A percentile compares a stretch with the other conserved stretches of the same genome.
phyloP scores from a whole-genome alignment of 2,113 vertebrate species.

The Pseudopipra pipra region DNA sequence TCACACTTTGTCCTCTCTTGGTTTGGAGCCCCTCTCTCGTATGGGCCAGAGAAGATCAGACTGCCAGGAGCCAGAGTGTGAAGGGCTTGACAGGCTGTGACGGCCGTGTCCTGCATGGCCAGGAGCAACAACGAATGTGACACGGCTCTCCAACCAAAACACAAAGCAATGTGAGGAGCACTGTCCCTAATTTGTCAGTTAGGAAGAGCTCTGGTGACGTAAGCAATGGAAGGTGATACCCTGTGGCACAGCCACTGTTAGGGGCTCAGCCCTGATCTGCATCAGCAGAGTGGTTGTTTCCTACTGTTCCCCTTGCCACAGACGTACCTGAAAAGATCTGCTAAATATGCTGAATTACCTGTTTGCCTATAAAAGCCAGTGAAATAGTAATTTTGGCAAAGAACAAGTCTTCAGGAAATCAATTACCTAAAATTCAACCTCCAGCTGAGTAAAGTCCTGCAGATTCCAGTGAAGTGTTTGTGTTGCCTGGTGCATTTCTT shows the following conservation, averaged over 20 bases:
- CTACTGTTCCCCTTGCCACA: background rate
- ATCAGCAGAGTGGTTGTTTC: background rate
- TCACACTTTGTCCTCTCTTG: background rate
- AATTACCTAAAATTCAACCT: constrained; percentile 22
- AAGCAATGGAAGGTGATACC: background rate
- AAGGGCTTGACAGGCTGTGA: background rate
- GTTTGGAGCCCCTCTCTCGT: background rate
- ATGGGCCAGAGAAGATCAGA: background rate
- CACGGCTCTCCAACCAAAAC: background rate
- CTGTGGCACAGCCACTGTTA: accelerated
- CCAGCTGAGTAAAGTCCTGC: background rate
- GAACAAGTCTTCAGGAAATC: constrained; percentile 11
- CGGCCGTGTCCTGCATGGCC: accelerated
- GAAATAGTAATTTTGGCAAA: constrained; percentile 8
- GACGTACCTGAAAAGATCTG: background rate
- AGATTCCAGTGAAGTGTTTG: background rate
- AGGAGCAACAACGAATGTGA: background rate
- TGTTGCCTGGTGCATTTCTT: background rate
- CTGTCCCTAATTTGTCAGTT: background rate
- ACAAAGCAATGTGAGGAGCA: background rate
- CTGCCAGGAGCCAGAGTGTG: background rate
- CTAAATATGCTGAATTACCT: background rate
- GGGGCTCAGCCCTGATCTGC: background rate
- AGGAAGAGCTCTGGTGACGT: background rate
- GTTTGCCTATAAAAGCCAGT: background rate